Percentiles rank a stretch among this genome's conserved stretches.
Evolutionary conservation across 2,113 vertebrate species (phyloP).

Genomic region (Himantopus leucocephalus): DNA sequence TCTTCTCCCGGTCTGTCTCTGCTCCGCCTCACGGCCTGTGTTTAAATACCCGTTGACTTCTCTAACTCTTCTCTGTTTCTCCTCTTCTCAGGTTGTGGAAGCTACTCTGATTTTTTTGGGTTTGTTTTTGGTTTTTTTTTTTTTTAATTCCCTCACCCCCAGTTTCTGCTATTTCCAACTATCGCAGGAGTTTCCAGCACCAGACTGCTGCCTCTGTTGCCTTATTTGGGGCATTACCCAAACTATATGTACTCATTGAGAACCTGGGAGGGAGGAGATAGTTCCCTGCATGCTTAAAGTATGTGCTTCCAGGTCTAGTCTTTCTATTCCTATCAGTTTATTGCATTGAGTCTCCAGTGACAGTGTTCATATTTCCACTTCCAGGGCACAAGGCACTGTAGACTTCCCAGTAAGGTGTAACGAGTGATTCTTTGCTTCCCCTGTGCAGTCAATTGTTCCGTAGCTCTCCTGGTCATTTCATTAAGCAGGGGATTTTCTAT

Average conservation of each 20-base stretch:
- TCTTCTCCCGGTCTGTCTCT: not conserved
- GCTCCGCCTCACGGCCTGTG: not conserved
- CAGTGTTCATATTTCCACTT: not conserved
- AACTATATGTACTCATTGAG: not conserved
- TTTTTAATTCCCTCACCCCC: not conserved
- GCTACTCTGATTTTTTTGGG: not conserved
- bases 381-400: not conserved
- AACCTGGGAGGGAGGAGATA: not conserved
- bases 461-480: not conserved
- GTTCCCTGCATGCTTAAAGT: not conserved
- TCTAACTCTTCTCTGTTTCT: not conserved
- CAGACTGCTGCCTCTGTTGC: not conserved
- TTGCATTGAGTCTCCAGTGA: not conserved
- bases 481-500: not conserved
- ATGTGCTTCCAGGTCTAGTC: not conserved
- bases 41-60: not conserved
- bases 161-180: not conserved
- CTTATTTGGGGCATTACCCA: not conserved
- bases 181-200: not conserved
- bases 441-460: not conserved
- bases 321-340: not conserved
- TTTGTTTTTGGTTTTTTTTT: not conserved
- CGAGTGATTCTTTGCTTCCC: not conserved
- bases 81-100: not conserved
- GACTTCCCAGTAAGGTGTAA: not conserved